Conservation (phyloP, 2,797 vertebrate genomes). For the Brotula barbata region DNA sequence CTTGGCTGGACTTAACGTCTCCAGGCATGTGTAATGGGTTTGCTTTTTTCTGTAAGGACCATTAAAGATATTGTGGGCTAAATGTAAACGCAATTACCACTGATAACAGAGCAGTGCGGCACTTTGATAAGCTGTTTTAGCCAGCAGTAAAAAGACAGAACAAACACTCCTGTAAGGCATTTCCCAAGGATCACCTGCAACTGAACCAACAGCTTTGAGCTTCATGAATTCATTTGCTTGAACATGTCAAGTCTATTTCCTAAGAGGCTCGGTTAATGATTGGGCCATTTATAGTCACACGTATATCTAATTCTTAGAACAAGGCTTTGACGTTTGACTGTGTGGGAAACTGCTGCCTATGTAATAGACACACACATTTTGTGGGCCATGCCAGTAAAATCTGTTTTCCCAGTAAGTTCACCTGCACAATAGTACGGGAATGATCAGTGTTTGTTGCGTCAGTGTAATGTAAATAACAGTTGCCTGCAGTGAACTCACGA, state of each 20-base stretch:
- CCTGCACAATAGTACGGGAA: too few relatives aligned
- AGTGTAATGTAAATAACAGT: constrained; percentile 48
- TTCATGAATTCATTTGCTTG: constrained; percentile 13
- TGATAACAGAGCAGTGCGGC: constrained; percentile 58
- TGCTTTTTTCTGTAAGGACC: constrained; percentile 47
- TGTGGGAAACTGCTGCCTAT: background rate
- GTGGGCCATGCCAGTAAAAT: constrained; percentile 14
- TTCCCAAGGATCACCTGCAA: constrained; percentile 41
- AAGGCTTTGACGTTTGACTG: background rate
- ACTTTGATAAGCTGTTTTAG: constrained; percentile 58
- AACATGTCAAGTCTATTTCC: constrained; percentile 14
- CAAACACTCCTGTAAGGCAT: constrained; percentile 27
- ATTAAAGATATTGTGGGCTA: constrained; percentile 61
- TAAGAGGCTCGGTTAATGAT: constrained; percentile 13
- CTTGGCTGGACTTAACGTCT: constrained; percentile 54
- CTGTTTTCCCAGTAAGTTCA: too few relatives aligned
- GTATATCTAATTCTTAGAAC: background rate
- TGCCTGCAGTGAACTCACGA: constrained; percentile 57
- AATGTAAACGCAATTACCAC: constrained; percentile 63
- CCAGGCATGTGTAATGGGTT: constrained; percentile 59
- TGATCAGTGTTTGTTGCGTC: background rate
- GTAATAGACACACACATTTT: constrained; percentile 16
- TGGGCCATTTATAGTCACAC: background rate
- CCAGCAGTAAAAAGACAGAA: constrained; percentile 20
- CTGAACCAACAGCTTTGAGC: constrained; percentile 1